Evolutionary conservation across 2,888 invertebrate species (phyloP).

Genomic region (Meganola albula): DNA sequence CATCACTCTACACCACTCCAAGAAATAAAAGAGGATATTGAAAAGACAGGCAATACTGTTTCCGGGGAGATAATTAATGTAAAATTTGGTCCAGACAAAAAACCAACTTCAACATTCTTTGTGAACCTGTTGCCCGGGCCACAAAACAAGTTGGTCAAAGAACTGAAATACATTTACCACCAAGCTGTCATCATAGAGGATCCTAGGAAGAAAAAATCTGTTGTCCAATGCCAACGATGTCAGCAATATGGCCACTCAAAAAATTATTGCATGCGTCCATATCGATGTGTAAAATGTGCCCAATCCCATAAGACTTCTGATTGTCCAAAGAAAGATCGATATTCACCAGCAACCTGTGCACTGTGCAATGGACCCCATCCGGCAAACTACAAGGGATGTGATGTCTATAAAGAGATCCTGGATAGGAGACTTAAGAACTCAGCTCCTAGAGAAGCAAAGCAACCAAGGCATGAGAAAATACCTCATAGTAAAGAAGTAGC

Average conservation of each 20-base stretch:
- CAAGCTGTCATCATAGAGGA: constrained; percentile 6
- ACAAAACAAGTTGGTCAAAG: neutral
- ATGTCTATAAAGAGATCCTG: constrained; percentile 1
- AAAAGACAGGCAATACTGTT: neutral
- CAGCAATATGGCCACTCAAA: constrained; percentile 16
- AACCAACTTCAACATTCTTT: constrained; percentile 4
- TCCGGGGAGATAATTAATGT: constrained; percentile 1
- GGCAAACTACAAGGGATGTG: constrained; percentile 9
- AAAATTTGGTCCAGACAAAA: constrained; percentile 6
- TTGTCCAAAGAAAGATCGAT: constrained; percentile 18
- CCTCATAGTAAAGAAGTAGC: neutral
- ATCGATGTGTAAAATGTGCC: constrained; percentile 23
- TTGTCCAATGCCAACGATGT: constrained; percentile 10
- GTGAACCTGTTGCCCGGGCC: neutral
- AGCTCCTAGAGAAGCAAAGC: constrained; percentile 5
- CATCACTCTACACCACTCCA: neutral
- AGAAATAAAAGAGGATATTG: neutral
- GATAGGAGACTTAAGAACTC: too few species aligned
- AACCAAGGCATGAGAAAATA: constrained; percentile 10
- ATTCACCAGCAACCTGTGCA: constrained; percentile 17
- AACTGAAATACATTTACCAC: constrained; percentile 1
- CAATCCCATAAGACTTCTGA: constrained; percentile 23
- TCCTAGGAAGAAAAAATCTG: constrained; percentile 4
- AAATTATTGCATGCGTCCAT: constrained; percentile 23
- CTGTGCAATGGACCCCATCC: constrained; percentile 12